Evolutionary conservation across 1,140 invertebrate species (phyloP).

Genomic region (Macrobrachium rosenbergii): DNA sequence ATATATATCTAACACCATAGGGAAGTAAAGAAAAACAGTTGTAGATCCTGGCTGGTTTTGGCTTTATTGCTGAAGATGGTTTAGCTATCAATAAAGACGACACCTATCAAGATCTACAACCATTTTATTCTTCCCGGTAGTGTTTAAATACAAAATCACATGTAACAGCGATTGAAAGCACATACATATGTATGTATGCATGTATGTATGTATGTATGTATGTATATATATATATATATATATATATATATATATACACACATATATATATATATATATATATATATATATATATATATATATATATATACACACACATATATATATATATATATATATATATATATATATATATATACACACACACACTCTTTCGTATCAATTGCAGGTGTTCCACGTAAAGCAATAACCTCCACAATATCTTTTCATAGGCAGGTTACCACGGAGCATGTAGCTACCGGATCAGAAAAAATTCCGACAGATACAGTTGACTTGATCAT

Average conservation of each 20-base stretch:
- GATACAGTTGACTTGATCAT: too few relatives aligned
- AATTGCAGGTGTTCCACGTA: background rate
- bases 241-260: background rate
- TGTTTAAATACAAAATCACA: too few relatives aligned
- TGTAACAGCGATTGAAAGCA: too few relatives aligned
- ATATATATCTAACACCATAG: background rate
- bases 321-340: background rate
- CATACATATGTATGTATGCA: background rate
- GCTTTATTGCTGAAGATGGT: too few relatives aligned
- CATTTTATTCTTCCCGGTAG: too few relatives aligned
- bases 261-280: background rate
- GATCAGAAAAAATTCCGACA: too few relatives aligned
- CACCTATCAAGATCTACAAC: too few relatives aligned
- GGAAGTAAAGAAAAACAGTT: background rate
- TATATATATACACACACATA: background rate
- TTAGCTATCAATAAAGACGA: too few relatives aligned
- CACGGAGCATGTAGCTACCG: too few relatives aligned
- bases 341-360: background rate
- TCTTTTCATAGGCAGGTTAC: too few relatives aligned
- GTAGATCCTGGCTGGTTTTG: background rate
- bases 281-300: background rate
- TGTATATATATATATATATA: constrained; percentile 12
- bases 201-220: background rate
- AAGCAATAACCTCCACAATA: too few relatives aligned
- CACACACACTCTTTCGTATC: background rate